Evolutionary conservation across 1,140 invertebrate genomes (phyloP), one percentile per base, ranked within the genome.

Genomic region (Hypsibius dujardini): DNA sequence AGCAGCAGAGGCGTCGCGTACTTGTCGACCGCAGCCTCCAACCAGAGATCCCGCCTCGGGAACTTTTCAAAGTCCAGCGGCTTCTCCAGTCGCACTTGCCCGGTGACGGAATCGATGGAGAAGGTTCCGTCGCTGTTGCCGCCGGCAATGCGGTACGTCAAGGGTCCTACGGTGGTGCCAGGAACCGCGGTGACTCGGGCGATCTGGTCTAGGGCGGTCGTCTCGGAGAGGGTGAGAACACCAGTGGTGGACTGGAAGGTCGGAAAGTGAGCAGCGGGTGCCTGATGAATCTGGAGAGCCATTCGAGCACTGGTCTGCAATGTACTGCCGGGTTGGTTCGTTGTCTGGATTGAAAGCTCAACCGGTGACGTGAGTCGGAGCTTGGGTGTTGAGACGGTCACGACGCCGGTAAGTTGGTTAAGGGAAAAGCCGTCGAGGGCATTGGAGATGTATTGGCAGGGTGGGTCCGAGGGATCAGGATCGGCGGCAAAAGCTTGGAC

Each of bases 21-120:
- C 28, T 28, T 28, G 28, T 28, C 28, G 28, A 28, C 28, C 28
- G 62, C 85, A 81, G 92, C 92, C 82, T 93, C 89, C 69, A 96
- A 84, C 92, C 92, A 96, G 46, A 95, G 85, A 80, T 92, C 87
- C 78, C 93, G 94, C 28, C 86, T 79, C 28, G 86, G 84, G 72
- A 86, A 84, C 1, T 86, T 86, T 82, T 96, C 93, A 76, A 89
- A 94, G 80, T 97, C 92, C 70, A 97, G 83, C 1, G 87, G 87
- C 75, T 84, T 90, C 1, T 87, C 86, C 0, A 93, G 85, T 77
- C 86, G 84, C 2, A 95, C 83, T 78, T 88, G 86, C 28, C 92
- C 92, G 47, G 85, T 88, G 47, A 84, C 84, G 12, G 84, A 76
- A 78, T 93, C 87, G 69, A 96, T 87, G 76, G 82, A 84, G 56